A percentile compares a stretch with the other conserved stretches of the same genome.
Conservation (phyloP, 2,888 invertebrate genomes). For the Lasioglossum villosulum region DNA sequence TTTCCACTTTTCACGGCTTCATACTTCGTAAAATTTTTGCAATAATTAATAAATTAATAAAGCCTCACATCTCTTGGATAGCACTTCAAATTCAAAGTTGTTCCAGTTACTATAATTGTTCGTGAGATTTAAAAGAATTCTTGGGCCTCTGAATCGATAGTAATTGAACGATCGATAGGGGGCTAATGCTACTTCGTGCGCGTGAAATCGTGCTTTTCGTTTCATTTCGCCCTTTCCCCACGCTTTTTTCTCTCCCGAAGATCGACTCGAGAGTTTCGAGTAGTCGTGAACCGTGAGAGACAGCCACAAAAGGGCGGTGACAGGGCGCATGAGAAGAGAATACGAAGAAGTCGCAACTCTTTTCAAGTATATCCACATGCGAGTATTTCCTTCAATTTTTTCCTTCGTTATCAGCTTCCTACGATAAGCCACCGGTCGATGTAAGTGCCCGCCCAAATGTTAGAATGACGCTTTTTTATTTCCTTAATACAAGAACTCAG, state of each 20-base stretch:
- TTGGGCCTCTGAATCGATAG: not conserved
- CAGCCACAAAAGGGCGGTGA: constrained; percentile 34
- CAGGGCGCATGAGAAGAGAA: constrained; percentile 36
- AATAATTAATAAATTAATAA: no score
- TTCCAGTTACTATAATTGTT: no score
- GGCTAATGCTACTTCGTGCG: constrained; percentile 3
- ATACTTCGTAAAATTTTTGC: no score
- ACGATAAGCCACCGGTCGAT: constrained; percentile 18
- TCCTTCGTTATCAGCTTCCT: not conserved
- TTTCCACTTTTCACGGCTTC: no score
- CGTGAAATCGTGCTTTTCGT: constrained; percentile 39
- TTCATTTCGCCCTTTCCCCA: constrained; percentile 41
- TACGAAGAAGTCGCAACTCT: constrained; percentile 48
- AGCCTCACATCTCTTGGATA: not conserved
- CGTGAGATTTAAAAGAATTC: not conserved
- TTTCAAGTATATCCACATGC: constrained; percentile 70
- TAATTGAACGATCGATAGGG: not conserved
- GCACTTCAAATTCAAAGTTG: not conserved
- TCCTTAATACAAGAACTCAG: not conserved
- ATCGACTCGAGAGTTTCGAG: constrained; percentile 62
- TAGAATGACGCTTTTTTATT: constrained; percentile 25
- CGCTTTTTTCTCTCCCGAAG: constrained; percentile 22
- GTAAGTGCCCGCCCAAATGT: constrained; percentile 53
- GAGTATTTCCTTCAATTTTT: constrained; percentile 53
- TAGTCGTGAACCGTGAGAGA: constrained; percentile 63